A percentile compares a stretch with the other conserved stretches of the same genome.
These are phyloP conservation scores for Cheilosia urbana DNA, from an alignment of 2,888 invertebrate genomes.

Conservation along the genomic window DNA sequence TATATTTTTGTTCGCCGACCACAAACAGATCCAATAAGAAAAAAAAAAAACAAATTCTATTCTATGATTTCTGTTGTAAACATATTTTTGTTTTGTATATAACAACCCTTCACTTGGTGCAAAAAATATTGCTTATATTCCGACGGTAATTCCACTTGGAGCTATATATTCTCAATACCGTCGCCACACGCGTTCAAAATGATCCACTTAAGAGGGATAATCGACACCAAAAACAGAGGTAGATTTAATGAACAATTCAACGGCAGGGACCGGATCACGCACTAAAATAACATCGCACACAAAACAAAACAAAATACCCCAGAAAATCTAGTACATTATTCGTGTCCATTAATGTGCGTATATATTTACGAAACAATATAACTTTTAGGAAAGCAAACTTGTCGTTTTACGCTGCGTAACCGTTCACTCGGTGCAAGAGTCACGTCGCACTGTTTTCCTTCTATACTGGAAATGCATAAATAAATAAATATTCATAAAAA, in stretches of 20 bases:
- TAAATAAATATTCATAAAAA: constrained; percentile 71
- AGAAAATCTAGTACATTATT: constrained; percentile 5
- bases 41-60: background rate
- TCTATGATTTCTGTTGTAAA: background rate
- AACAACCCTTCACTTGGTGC: constrained; percentile 5
- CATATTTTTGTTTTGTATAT: background rate
- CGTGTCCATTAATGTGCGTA: constrained; percentile 20
- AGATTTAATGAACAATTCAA: background rate
- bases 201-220: background rate
- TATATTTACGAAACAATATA: constrained; percentile 6
- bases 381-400: constrained; percentile 15
- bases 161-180: constrained; percentile 18
- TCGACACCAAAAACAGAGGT: background rate
- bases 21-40: constrained; percentile 12
- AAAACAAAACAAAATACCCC: constrained; percentile 10
- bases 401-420: constrained; percentile 19
- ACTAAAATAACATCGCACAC: constrained; percentile 3
- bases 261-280: constrained; percentile 22
- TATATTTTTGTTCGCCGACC: background rate
- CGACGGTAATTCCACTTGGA: constrained; percentile 31
- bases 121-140: background rate
- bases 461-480: constrained; percentile 64
- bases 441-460: constrained; percentile 58
- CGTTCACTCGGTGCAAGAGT: constrained; percentile 51
- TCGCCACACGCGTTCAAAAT: constrained; percentile 18